phyloP scores from a whole-genome alignment of 1,140 invertebrate genomes.

The Megalonaias nervosa region DNA sequence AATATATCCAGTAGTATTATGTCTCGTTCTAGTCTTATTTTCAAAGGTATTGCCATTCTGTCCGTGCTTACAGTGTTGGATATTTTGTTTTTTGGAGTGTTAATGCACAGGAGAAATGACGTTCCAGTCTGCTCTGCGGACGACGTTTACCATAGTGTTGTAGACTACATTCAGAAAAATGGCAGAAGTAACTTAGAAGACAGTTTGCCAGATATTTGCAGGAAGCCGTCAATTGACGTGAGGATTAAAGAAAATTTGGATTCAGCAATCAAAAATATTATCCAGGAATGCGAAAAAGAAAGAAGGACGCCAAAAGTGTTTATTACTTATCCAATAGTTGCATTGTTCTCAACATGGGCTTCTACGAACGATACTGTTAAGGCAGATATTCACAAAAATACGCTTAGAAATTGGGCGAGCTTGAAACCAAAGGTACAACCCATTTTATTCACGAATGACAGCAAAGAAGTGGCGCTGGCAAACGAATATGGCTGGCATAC shows the following conservation, averaged over 20 bases:
- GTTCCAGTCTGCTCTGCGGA: slow-evolving; percentile 14
- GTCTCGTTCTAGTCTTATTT: slow-evolving; percentile 3
- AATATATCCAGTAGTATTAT: too few species aligned
- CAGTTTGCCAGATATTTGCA: slow-evolving; percentile 8
- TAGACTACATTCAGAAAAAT: slow-evolving; percentile 17
- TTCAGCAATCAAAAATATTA: slow-evolving; percentile 3
- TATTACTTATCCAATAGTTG: too few species aligned
- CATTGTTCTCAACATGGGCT: slow-evolving; percentile 30
- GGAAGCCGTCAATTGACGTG: not conserved
- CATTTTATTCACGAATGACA: slow-evolving; percentile 33
- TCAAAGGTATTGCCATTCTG: slow-evolving; percentile 20
- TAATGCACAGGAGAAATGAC: slow-evolving; percentile 2
- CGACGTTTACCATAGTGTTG: slow-evolving; percentile 17
- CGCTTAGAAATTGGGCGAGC: slow-evolving; percentile 29
- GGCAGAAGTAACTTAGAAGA: slow-evolving; percentile 9
- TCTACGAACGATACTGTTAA: slow-evolving; percentile 5
- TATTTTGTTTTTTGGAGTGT: slow-evolving; percentile 20
- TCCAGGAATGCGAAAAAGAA: not conserved
- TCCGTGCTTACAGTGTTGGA: slow-evolving; percentile 22
- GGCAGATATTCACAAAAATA: slow-evolving; percentile 26
- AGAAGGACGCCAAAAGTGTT: not conserved
- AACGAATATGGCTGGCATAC: slow-evolving; percentile 11
- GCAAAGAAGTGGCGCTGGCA: slow-evolving; percentile 5
- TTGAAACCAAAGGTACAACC: slow-evolving; percentile 28
- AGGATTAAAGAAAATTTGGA: not conserved